These are phyloP conservation scores for Tanaodytes sp. DNA, from an alignment of 2,888 invertebrate genomes.

Conservation along the genomic window DNA sequence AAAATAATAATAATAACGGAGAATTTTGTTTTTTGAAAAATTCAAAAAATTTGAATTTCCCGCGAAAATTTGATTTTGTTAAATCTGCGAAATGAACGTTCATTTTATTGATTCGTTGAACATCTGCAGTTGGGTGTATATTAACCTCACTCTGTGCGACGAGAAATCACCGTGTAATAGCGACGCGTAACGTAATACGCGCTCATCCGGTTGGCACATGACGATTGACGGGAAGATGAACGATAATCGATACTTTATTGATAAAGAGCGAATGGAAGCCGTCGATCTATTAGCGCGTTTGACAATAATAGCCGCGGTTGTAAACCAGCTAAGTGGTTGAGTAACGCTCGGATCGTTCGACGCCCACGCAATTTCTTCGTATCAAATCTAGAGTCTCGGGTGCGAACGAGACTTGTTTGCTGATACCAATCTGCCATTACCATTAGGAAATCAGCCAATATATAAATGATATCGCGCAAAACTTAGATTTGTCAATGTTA, in stretches of 20 bases:
- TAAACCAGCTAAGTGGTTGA: constrained; percentile 62
- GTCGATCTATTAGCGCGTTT: constrained; percentile 63
- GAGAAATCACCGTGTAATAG: too few species aligned
- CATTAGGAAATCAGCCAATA: constrained; percentile 40
- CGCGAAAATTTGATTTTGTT: too few species aligned
- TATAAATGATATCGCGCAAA: constrained; percentile 25
- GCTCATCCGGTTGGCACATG: constrained; percentile 32
- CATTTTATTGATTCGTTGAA: too few species aligned
- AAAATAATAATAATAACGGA: too few species aligned
- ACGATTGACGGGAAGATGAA: constrained; percentile 51
- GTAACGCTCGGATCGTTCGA: constrained; percentile 58
- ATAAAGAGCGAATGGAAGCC: constrained; percentile 61
- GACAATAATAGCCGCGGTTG: constrained; percentile 61
- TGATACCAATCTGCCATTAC: constrained; percentile 50
- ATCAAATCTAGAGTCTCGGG: constrained; percentile 42
- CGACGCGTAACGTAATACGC: too few species aligned
- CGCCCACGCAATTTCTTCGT: constrained; percentile 49
- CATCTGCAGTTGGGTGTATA: too few species aligned
- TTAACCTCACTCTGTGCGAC: too few species aligned
- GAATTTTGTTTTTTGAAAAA: too few species aligned
- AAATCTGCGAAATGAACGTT: too few species aligned
- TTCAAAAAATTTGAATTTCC: too few species aligned
- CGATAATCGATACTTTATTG: constrained; percentile 61
- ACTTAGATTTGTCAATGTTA: constrained; percentile 25
- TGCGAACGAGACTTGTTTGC: constrained; percentile 46